These are phyloP conservation scores for Petrocephalus microphthalmus DNA, from an alignment of 2,113 vertebrate genomes.

Conservation along the genomic window DNA sequence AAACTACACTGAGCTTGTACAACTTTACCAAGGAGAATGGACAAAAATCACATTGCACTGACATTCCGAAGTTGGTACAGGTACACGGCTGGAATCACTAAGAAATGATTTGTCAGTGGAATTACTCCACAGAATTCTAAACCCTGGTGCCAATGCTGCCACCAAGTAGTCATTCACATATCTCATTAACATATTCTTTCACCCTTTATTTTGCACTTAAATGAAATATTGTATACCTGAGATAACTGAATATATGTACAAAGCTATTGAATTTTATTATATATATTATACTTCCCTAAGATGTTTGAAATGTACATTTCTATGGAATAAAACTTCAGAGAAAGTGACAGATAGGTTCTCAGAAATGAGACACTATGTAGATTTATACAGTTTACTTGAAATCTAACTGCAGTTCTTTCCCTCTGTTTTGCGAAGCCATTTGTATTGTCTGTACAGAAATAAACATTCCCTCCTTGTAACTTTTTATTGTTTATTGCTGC, in stretches of 20 bases:
- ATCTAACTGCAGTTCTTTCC: not conserved
- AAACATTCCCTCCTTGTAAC: not conserved
- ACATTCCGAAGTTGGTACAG: not conserved
- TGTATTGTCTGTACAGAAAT: not conserved
- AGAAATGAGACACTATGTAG: not conserved
- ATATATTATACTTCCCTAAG: not conserved
- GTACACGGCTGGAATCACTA: not conserved
- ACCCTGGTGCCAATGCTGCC: not conserved
- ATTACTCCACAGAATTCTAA: not conserved
- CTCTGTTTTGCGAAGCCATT: not conserved
- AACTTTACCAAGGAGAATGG: not conserved
- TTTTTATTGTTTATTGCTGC: not conserved
- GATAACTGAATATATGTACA: not conserved
- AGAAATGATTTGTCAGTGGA: not conserved
- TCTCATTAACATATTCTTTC: not conserved
- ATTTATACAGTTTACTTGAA: not conserved
- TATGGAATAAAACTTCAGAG: not conserved
- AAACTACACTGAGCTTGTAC: not conserved
- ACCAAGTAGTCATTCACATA: not conserved
- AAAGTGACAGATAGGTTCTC: not conserved
- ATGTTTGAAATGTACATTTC: not conserved
- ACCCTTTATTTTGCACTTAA: not conserved
- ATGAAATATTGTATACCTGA: not conserved
- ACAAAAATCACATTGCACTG: constrained; percentile 5
- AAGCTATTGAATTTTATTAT: not conserved